Evolutionary conservation across 2,797 vertebrate genomes (phyloP).

Genomic region (Oryzias dopingdopingensis): DNA sequence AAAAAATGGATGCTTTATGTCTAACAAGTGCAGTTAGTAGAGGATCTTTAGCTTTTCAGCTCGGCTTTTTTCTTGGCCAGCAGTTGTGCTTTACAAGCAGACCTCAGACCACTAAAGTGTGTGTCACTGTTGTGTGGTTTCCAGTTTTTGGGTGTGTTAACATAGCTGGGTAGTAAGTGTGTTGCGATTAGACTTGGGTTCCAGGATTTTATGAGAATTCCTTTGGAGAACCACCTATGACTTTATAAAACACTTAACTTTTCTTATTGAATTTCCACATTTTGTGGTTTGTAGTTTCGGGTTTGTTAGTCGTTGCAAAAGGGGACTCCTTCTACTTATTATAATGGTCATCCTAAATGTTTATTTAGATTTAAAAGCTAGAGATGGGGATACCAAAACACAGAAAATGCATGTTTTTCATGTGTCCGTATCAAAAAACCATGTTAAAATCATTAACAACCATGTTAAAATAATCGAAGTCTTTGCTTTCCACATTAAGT

Average conservation of each 20-base stretch:
- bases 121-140: slow-evolving; percentile 66
- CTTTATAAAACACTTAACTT: slow-evolving; percentile 85
- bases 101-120: slow-evolving; percentile 58
- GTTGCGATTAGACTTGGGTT: slow-evolving; percentile 60
- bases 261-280: slow-evolving; percentile 85
- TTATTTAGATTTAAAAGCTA: slow-evolving; percentile 19
- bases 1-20: slow-evolving; percentile 24
- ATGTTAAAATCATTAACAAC: slow-evolving; percentile 13
- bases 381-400: slow-evolving; percentile 1
- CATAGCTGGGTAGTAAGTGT: slow-evolving; percentile 50
- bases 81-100: slow-evolving; percentile 53
- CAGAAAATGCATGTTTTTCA: slow-evolving; percentile 5
- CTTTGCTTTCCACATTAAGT: slow-evolving; percentile 25
- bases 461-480: slow-evolving; percentile 21
- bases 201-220: slow-evolving; percentile 78
- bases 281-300: slow-evolving; percentile 71
- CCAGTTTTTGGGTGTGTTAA: slow-evolving; percentile 57
- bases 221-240: slow-evolving; percentile 80
- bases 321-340: slow-evolving; percentile 61
- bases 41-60: slow-evolving; percentile 29
- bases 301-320: slow-evolving; percentile 71
- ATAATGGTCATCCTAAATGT: slow-evolving; percentile 49
- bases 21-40: slow-evolving; percentile 17
- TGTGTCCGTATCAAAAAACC: neutral
- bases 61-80: slow-evolving; percentile 24